Percentiles rank a stretch among this genome's conserved stretches.
phyloP scores from a whole-genome alignment of 2,797 vertebrate genomes.

The Carcharodon carcharias region DNA sequence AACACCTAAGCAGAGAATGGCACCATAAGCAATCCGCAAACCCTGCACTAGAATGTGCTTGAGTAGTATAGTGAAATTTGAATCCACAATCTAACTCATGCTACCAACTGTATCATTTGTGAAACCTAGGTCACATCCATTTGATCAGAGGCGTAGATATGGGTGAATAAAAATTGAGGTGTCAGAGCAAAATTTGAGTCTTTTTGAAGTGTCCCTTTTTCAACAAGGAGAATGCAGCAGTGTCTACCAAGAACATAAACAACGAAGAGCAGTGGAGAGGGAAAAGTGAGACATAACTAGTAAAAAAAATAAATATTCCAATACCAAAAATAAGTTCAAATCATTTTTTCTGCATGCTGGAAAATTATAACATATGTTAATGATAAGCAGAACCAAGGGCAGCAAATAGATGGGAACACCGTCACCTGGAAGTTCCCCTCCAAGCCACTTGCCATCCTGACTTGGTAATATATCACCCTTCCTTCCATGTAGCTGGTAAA shows the following conservation, averaged over 20 bases:
- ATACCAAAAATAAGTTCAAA: neutral
- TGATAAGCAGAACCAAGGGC: neutral
- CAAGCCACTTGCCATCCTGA: too few species aligned
- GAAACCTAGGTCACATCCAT: too few species aligned
- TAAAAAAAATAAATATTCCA: neutral
- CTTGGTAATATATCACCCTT: too few species aligned
- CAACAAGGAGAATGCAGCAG: too few species aligned
- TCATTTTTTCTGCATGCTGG: neutral
- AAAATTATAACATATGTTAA: neutral
- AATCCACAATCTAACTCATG: neutral
- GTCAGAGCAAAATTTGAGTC: neutral
- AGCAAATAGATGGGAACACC: too few species aligned
- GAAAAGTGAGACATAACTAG: neutral
- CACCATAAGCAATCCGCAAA: neutral
- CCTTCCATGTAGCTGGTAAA: too few species aligned
- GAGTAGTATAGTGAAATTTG: neutral
- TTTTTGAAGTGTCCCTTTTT: neutral
- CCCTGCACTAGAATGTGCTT: neutral
- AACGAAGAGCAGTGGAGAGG: neutral
- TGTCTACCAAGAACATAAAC: neutral
- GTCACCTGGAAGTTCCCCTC: too few species aligned
- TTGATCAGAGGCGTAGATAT: neutral
- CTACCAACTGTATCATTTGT: neutral
- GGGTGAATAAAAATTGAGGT: neutral
- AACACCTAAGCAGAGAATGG: neutral